Percentiles rank a stretch among this genome's conserved stretches.
These are phyloP conservation scores for Choloepus didactylus DNA, from an alignment of 2,797 vertebrate genomes.

Conservation along the genomic window DNA sequence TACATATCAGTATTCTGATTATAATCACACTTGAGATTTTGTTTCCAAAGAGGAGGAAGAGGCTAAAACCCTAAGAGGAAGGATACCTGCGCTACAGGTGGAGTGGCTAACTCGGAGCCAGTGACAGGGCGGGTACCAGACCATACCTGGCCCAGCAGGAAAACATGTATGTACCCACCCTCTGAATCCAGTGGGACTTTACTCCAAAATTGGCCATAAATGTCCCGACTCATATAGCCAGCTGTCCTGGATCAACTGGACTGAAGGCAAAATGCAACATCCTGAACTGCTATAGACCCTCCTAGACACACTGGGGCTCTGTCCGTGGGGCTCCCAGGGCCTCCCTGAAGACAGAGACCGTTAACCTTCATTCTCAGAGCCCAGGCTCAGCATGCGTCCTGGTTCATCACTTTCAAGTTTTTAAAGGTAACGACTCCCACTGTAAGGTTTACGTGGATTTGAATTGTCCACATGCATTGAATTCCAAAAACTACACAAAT, in stretches of 20 bases:
- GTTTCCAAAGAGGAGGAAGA: not conserved
- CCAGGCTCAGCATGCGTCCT: not conserved
- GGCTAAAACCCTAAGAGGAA: not conserved
- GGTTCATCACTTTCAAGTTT: not conserved
- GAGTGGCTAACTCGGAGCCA: not conserved
- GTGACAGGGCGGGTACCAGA: not conserved
- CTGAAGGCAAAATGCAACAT: slow-evolving; percentile 18
- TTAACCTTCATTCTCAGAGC: not conserved
- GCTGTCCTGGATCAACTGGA: slow-evolving; percentile 51
- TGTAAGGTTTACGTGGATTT: slow-evolving; percentile 2
- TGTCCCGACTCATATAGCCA: slow-evolving; percentile 5
- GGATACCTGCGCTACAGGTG: not conserved
- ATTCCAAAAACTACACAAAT: slow-evolving; percentile 15
- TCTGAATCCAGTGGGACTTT: not conserved
- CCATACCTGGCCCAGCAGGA: not conserved
- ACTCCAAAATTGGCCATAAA: slow-evolving; percentile 52
- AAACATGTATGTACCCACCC: not conserved
- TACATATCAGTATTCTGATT: not conserved
- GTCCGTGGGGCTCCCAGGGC: not conserved
- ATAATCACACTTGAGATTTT: slow-evolving; percentile 1
- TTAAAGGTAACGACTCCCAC: not conserved
- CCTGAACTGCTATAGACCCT: not conserved
- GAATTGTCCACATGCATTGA: not conserved
- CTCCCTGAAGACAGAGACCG: not conserved
- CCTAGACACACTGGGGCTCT: slow-evolving; percentile 20